Evolutionary conservation across 53 echinoderm and acorn worm species (phyloP).

Genomic region (Mesocentrotus franciscanus): DNA sequence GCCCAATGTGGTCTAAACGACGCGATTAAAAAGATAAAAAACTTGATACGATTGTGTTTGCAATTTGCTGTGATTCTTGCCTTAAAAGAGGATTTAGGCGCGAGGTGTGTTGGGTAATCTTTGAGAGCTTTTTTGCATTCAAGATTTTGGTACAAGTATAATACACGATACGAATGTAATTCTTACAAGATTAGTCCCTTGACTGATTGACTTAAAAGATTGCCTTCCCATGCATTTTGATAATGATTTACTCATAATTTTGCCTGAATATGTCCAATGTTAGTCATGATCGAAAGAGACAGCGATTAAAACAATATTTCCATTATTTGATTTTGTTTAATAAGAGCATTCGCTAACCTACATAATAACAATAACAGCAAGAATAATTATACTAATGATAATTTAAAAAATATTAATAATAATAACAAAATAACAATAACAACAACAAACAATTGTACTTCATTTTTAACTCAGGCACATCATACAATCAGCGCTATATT

Average conservation of each 20-base stretch:
- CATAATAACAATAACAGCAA: too few relatives aligned
- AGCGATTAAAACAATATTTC: not conserved
- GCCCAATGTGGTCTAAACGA: conserved; percentile 6
- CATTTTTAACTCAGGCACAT: too few relatives aligned
- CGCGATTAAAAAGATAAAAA: conserved; percentile 30
- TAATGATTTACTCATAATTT: conserved; percentile 30
- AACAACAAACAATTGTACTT: too few relatives aligned
- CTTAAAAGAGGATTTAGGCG: conserved; percentile 32
- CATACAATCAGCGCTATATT: too few relatives aligned
- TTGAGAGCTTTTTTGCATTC: not conserved
- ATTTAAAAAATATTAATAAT: too few relatives aligned
- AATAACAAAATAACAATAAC: too few relatives aligned
- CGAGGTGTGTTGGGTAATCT: not conserved
- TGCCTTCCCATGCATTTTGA: not conserved
- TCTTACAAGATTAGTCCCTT: not conserved
- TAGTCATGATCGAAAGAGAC: not conserved
- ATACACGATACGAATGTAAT: conserved; percentile 27
- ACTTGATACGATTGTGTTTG: conserved; percentile 43
- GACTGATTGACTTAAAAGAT: conserved; percentile 45
- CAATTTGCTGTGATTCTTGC: conserved; percentile 29
- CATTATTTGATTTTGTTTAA: not conserved
- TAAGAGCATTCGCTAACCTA: not conserved
- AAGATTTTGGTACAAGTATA: conserved; percentile 8
- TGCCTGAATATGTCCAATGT: not conserved
- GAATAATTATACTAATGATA: too few relatives aligned